Conservation (phyloP, 2,888 invertebrate species). For the Osmoderma eremita region DNA sequence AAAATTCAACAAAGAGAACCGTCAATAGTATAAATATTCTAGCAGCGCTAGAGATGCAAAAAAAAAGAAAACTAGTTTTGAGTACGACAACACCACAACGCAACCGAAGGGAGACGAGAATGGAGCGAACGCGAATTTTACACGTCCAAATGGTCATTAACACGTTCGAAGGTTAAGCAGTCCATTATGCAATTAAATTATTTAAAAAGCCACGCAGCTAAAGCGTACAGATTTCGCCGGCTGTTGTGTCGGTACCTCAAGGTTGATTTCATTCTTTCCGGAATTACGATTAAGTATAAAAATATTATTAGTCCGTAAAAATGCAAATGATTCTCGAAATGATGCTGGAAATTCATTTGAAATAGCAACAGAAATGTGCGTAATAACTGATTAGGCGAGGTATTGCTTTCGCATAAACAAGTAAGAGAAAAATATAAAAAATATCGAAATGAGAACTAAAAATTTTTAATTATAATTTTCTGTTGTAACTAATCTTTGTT, state of each 20-base stretch:
- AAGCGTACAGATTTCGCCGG: slow-evolving; percentile 6
- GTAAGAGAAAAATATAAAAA: no score
- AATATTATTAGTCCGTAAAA: no score
- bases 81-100: slow-evolving; percentile 15
- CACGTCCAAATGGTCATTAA: slow-evolving; percentile 34
- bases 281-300: background rate
- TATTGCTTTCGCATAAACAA: no score
- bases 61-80: slow-evolving; percentile 10
- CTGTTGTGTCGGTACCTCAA: slow-evolving; percentile 10
- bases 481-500: no score
- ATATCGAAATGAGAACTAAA: no score
- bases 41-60: slow-evolving; percentile 16
- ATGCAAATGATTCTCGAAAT: slow-evolving; percentile 5
- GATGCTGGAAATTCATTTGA: slow-evolving; percentile 7
- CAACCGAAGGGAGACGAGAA: background rate
- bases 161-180: slow-evolving; percentile 34
- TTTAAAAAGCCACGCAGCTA: slow-evolving; percentile 16
- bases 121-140: slow-evolving; percentile 18
- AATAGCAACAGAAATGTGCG: background rate
- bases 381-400: background rate
- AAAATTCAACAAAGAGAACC: slow-evolving; percentile 1
- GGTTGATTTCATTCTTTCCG: slow-evolving; percentile 13
- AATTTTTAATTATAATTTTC: no score
- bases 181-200: slow-evolving; percentile 35
- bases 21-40: slow-evolving; percentile 19